phyloP scores from a whole-genome alignment of 2,797 vertebrate genomes.

The Ceryle rudis region DNA sequence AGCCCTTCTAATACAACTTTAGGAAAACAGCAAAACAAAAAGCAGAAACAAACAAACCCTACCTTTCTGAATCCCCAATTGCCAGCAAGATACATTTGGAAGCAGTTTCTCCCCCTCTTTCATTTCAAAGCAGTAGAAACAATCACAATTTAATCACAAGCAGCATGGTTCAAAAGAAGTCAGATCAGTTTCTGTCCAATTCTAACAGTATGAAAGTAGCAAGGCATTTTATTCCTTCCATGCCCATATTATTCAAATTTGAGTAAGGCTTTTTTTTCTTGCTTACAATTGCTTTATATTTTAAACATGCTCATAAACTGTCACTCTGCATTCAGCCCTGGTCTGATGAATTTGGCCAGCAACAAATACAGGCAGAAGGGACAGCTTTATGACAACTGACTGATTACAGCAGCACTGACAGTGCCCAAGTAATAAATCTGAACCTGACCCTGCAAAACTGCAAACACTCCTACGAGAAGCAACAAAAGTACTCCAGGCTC shows the following conservation, averaged over 20 bases:
- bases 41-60: not conserved
- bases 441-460: not conserved
- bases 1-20: not conserved
- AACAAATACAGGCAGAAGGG: not conserved
- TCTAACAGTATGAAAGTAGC: not conserved
- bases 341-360: not conserved
- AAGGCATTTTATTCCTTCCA: not conserved
- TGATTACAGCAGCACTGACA: not conserved
- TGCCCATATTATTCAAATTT: not conserved
- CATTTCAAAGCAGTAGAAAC: not conserved
- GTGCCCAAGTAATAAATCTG: not conserved
- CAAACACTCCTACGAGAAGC: not conserved
- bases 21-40: not conserved
- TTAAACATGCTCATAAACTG: not conserved
- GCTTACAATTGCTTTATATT: not conserved
- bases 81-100: not conserved
- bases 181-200: not conserved
- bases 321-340: not conserved
- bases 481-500: not conserved
- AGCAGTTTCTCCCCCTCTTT: not conserved
- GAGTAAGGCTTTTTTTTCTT: not conserved
- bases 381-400: not conserved
- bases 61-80: not conserved
- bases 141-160: not conserved
- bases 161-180: not conserved